Evolutionary conservation across 2,113 vertebrate species (phyloP).

Genomic region (Tretioscincus oriximinensis): DNA sequence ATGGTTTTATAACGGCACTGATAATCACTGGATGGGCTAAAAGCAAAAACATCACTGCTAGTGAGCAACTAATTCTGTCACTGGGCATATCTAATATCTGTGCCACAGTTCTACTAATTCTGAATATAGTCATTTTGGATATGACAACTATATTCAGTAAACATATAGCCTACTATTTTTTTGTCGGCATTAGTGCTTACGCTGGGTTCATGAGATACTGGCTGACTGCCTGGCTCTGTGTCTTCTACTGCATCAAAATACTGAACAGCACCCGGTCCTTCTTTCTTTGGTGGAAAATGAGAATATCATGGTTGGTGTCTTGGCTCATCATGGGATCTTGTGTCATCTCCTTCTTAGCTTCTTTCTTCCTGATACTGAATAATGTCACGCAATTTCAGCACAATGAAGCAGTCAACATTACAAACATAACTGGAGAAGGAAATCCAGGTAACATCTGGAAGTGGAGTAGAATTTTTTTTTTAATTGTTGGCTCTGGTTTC

Average conservation of each 20-base stretch:
- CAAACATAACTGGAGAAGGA: background rate
- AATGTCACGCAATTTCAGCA: too few relatives aligned
- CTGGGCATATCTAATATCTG: background rate
- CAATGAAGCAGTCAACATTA: background rate
- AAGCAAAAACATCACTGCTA: background rate
- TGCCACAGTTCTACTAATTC: background rate
- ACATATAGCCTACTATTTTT: too few relatives aligned
- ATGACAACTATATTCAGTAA: fast-evolving
- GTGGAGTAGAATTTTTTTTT: background rate
- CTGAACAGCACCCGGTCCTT: background rate
- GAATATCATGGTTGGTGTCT: background rate
- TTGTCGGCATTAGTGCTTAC: background rate
- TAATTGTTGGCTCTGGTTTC: too few relatives aligned
- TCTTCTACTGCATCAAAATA: conserved; percentile 15
- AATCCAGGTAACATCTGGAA: too few relatives aligned
- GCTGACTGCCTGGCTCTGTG: conserved; percentile 4
- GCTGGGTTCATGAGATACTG: background rate
- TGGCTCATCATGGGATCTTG: background rate
- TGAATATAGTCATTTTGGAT: background rate
- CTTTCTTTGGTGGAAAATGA: background rate
- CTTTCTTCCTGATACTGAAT: too few relatives aligned
- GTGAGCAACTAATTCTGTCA: background rate
- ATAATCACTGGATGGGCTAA: conserved; percentile 4
- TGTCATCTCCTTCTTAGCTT: background rate
- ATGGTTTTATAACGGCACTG: background rate